phyloP scores from a whole-genome alignment of 2,797 vertebrate genomes.

The Acanthurus leucopareius region DNA sequence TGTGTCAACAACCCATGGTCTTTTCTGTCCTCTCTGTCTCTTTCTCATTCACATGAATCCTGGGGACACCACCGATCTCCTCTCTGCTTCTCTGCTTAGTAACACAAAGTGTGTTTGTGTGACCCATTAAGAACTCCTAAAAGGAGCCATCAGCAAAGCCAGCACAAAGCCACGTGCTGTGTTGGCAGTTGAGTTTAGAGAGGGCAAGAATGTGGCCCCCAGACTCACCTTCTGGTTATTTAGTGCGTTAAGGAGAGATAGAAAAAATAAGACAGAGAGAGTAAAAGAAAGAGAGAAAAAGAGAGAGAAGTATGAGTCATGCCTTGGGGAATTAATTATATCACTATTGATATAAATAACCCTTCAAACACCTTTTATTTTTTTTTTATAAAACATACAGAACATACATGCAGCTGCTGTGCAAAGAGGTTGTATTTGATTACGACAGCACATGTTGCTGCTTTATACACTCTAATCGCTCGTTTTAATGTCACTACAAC shows the following conservation, averaged over 20 bases:
- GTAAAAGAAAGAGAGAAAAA: conserved; percentile 5
- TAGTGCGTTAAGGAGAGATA: conserved; percentile 20
- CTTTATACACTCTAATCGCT: too few species aligned
- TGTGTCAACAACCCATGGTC: background rate
- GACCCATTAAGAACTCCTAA: conserved; percentile 69
- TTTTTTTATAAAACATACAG: background rate
- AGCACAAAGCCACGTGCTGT: conserved; percentile 77
- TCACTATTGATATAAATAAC: background rate
- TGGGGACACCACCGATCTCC: conserved; percentile 49
- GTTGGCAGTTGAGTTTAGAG: conserved; percentile 73
- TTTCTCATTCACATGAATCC: conserved; percentile 57
- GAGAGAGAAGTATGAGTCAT: conserved; percentile 35
- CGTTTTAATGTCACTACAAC: too few species aligned
- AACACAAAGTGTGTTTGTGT: conserved; percentile 69
- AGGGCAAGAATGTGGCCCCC: conserved; percentile 76
- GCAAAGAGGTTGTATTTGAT: background rate
- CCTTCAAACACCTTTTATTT: conserved; percentile 1
- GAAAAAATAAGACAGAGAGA: conserved; percentile 7
- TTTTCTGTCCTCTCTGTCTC: background rate
- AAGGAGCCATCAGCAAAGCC: conserved; percentile 70
- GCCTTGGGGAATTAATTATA: conserved; percentile 43
- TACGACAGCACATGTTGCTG: too few species aligned
- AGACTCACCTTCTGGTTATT: conserved; percentile 67
- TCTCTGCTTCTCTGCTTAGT: conserved; percentile 53
- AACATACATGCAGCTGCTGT: background rate